Percentiles rank a stretch among this genome's conserved stretches.
These are phyloP conservation scores for Rhopalosiphum nymphaeae DNA, from an alignment of 2,888 invertebrate species.

Conservation along the genomic window DNA sequence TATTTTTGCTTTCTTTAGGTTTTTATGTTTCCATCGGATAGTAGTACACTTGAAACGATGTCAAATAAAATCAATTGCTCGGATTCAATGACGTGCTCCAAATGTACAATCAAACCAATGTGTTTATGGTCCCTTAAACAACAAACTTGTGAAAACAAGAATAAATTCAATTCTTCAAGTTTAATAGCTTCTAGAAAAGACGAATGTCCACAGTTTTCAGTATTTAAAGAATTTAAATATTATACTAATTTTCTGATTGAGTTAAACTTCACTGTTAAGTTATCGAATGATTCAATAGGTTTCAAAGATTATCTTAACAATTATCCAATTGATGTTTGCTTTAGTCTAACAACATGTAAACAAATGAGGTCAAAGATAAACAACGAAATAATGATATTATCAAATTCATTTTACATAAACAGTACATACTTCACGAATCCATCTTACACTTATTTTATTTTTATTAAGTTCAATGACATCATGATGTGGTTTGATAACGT, in stretches of 20 bases:
- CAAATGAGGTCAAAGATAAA: too few relatives aligned
- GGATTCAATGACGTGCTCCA: not conserved
- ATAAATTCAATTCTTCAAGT: not conserved
- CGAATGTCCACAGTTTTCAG: not conserved
- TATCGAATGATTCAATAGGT: not conserved
- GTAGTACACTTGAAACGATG: not conserved
- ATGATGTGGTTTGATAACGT: not conserved
- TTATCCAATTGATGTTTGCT: too few relatives aligned
- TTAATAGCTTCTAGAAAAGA: not conserved
- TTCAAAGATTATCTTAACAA: not conserved
- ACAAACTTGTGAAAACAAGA: not conserved
- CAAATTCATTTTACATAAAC: too few relatives aligned
- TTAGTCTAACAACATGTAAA: too few relatives aligned
- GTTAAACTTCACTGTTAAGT: rapidly evolving
- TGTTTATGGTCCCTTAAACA: not conserved
- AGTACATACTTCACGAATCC: too few relatives aligned
- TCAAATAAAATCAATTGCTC: not conserved
- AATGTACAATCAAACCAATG: not conserved
- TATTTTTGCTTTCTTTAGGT: not conserved
- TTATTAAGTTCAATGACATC: not conserved
- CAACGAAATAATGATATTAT: too few relatives aligned
- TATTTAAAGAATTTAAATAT: not conserved
- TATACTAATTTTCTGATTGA: not conserved
- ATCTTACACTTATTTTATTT: not conserved
- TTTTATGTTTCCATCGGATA: not conserved